phyloP scores from a whole-genome alignment of 2,797 vertebrate species.

The Rousettus madagascariensis region DNA sequence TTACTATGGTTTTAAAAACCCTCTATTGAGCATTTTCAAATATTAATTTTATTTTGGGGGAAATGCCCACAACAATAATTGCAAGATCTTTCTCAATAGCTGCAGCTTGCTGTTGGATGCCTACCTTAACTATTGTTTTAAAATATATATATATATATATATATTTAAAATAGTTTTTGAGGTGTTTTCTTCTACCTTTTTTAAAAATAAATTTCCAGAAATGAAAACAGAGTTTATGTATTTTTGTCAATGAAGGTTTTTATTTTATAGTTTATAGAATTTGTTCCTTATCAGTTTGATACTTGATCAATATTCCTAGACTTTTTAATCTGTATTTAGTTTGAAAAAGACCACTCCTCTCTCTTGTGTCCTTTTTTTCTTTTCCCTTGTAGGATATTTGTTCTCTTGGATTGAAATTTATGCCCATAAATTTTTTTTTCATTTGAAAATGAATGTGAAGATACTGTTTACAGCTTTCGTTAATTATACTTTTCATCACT shows the following conservation, averaged over 20 bases:
- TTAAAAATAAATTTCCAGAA: conserved; percentile 80
- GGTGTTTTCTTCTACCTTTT: conserved; percentile 76
- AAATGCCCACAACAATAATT: conserved; percentile 64
- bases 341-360: conserved; percentile 76
- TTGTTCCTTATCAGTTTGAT: conserved; percentile 83
- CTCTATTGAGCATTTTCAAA: conserved; percentile 74
- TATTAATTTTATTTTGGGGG: conserved; percentile 59
- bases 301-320: conserved; percentile 80
- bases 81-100: conserved; percentile 74
- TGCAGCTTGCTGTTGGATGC: conserved; percentile 79
- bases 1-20: conserved; percentile 65
- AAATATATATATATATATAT: conserved; percentile 51
- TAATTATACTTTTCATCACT: conserved; percentile 87
- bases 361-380: conserved; percentile 79
- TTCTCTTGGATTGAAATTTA: conserved; percentile 20
- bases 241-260: conserved; percentile 80
- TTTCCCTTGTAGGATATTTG: conserved; percentile 53
- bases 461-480: conserved; percentile 48
- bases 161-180: conserved; percentile 77
- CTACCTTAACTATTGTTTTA: conserved; percentile 73
- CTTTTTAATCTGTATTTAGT: conserved; percentile 73
- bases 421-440: conserved; percentile 72
- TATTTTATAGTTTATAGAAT: conserved; percentile 78
- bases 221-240: conserved; percentile 77
- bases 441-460: conserved; percentile 42